Evolutionary conservation across 1,140 invertebrate species (phyloP), one percentile per base, ranked within the genome.

Genomic region (Solenopsis invicta): DNA sequence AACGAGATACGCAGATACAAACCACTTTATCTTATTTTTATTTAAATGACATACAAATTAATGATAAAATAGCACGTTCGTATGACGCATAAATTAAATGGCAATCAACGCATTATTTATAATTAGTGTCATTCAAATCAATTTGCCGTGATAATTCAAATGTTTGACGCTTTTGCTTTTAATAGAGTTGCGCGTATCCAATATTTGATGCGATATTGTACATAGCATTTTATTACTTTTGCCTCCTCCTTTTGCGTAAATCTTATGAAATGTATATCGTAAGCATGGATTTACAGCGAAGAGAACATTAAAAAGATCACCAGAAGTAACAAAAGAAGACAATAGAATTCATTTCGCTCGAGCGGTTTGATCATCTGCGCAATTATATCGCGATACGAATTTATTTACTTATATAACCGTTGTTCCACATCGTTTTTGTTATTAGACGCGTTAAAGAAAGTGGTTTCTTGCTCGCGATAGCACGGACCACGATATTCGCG

Each of bases 231-330:
- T 29, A 62, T 61, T 16, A 48, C 10, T 12, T 13, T 9, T 21
- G 16, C 16, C 5, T 41, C 5, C 37, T 5, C 10, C 18, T 62
- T 29, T 48, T 8, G 41, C 18, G 24, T 62, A 45, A 48, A 77
- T 45, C 45, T 77, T 10, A 45, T 13, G 10, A 48, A 29, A 64
- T n/a, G 48, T 45, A 64, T 62, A 29, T 61, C 52, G 13, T n/a
- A 62, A 62, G 45, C 8, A 8, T 48, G 48, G 18, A n/a, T 45
- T 48, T 64, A 64, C 56, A 62, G 29, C 4, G 12, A 64, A 61
- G n/a, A 62, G n/a, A 62, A 64, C 48, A 77, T 56, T 64, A 41
- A 41, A 59, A 8, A 75, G 34, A 75, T 16, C 37, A 75, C 56
- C 13, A 54, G 21, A 45, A n/a, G 18, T 9, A n/a, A 61, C 24